Evolutionary conservation across 2,888 invertebrate species (phyloP).

Genomic region (Cryptosula pallasiana): DNA sequence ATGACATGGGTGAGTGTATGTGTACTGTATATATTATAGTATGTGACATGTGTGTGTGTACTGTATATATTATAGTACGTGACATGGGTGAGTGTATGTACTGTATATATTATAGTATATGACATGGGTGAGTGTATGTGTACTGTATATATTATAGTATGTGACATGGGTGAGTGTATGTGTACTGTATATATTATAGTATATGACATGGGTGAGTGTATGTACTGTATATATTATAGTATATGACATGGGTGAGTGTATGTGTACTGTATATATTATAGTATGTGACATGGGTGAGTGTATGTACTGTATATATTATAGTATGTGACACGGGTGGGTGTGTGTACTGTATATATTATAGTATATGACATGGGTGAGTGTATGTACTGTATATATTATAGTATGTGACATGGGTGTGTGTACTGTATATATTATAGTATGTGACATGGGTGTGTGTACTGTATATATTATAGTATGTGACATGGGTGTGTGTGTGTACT

Average conservation of each 20-base stretch:
- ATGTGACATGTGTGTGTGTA: slow-evolving; percentile 63
- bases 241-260: slow-evolving; percentile 63
- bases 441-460: slow-evolving; percentile 64
- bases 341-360: background rate
- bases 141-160: slow-evolving; percentile 33
- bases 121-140: slow-evolving; percentile 62
- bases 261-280: background rate
- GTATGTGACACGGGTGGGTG: slow-evolving; percentile 63
- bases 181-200: slow-evolving; percentile 29
- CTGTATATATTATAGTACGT: slow-evolving; percentile 41
- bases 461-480: slow-evolving; percentile 51
- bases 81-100: slow-evolving; percentile 61
- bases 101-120: slow-evolving; percentile 46
- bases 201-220: slow-evolving; percentile 63
- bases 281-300: slow-evolving; percentile 63
- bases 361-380: slow-evolving; percentile 63
- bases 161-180: slow-evolving; percentile 62
- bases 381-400: background rate
- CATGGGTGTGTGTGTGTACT: slow-evolving; percentile 59
- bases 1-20: slow-evolving; percentile 62
- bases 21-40: slow-evolving; percentile 29
- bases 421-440: slow-evolving; percentile 31
- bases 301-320: background rate
- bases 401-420: slow-evolving; percentile 63
- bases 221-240: slow-evolving; percentile 28